Evolutionary conservation across 2,888 invertebrate genomes (phyloP), one percentile per base, ranked within the genome.

Genomic region (Eucera pruinosa): DNA sequence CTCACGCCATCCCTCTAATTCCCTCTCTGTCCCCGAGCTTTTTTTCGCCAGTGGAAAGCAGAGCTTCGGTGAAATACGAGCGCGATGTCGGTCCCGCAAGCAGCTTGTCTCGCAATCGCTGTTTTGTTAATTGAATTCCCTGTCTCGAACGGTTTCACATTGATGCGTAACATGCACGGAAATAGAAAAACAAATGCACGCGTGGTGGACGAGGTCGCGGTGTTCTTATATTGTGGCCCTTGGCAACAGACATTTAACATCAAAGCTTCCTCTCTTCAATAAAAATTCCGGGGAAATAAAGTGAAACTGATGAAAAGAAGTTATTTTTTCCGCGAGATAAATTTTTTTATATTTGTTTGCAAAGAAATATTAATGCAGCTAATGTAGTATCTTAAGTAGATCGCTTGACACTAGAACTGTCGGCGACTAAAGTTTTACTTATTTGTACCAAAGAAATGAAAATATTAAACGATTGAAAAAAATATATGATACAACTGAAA

Each of bases 111-210:
- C 80, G 81, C 80, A 73, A 84, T 85, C 86, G 80, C 79, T 82
- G 78, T 83, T 85, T 86, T 79, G 80, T 75, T 80, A 87, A 86
- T 87, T 86, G 82, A 87, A 87, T 85, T 85, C 81, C 67, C 78
- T 78, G 80, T 71, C 64, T 69, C 58, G 69, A 74, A 78, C 72
- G 33, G 66, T 58, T 66, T 52, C 54, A 25, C 78, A 72, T 72
- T 78, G 72, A 77, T 57, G 48, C 50, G 57, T 47, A 57, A 58
- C 45, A 18, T 15, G 64, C 30, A 23, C 33, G 36, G 20, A 23
- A 18, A 5, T 30, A 23, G 9, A 52, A 30, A 30, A 30, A 33
- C n/a, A 30, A 20, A 48, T 30, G 43, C 50, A 18, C 36, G 18
- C 11, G 58, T 27, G 6, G 30, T 7, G 43, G 25, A 23, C 57